phyloP scores from a whole-genome alignment of 2,888 invertebrate genomes.

The Buathra laborator region DNA sequence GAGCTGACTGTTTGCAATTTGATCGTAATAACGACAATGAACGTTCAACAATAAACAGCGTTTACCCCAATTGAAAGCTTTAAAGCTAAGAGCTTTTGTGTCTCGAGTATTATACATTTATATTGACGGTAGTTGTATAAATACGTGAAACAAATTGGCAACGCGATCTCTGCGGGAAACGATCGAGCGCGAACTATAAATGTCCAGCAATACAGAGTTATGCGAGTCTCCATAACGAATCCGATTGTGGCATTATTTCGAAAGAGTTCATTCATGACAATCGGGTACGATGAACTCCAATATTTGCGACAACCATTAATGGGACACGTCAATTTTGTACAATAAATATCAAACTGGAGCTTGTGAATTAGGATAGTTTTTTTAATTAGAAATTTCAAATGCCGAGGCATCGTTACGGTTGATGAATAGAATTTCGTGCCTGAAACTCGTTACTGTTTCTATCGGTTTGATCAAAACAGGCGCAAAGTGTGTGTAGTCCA shows the following conservation, averaged over 20 bases:
- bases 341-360: too few relatives aligned
- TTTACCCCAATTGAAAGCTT: neutral
- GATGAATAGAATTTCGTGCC: neutral
- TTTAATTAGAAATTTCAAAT: neutral
- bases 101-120: neutral
- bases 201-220: neutral
- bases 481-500: neutral
- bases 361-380: neutral
- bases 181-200: neutral
- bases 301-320: neutral
- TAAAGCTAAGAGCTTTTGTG: neutral
- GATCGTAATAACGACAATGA: neutral
- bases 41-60: neutral
- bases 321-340: neutral
- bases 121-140: neutral
- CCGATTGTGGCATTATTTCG: neutral
- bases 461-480: neutral
- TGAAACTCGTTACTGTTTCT: neutral
- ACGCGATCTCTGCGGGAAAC: neutral
- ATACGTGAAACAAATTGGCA: conserved; percentile 12
- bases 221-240: neutral
- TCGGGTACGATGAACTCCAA: neutral
- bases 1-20: neutral
- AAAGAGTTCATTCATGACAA: neutral
- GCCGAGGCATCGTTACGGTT: neutral